Percentiles rank a stretch among this genome's conserved stretches.
Conservation (phyloP, 2,113 vertebrate genomes). For the Sigmodon hispidus region DNA sequence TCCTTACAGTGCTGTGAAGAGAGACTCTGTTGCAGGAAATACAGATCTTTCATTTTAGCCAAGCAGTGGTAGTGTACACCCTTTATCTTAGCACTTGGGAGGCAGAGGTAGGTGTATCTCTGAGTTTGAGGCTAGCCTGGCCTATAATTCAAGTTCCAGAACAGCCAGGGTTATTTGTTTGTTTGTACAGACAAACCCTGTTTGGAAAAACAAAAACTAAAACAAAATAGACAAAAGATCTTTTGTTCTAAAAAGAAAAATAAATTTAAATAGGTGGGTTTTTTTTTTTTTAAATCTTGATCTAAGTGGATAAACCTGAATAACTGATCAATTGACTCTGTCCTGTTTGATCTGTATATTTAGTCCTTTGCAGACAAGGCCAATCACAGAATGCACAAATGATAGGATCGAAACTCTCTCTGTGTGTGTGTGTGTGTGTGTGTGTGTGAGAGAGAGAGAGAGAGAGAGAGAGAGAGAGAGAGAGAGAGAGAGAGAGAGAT, state of each 20-base stretch:
- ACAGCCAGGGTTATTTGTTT: neutral
- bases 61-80: neutral
- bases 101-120: too few species aligned
- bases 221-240: neutral
- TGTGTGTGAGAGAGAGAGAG: too few species aligned
- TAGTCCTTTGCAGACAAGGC: neutral
- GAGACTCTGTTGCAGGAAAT: neutral
- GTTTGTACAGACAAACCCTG: neutral
- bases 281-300: conserved; percentile 10
- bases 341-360: neutral
- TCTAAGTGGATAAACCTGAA: neutral
- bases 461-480: too few species aligned
- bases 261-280: neutral
- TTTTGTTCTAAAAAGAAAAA: neutral
- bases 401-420: neutral
- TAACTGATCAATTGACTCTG: neutral
- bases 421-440: rapidly evolving
- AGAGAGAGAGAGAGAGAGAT: too few species aligned
- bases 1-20: too few species aligned
- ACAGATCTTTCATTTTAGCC: neutral
- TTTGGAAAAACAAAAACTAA: neutral
- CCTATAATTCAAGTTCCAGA: neutral
- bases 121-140: neutral
- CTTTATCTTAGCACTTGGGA: neutral
- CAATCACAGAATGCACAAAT: conserved; percentile 3